Evolutionary conservation across 1,140 invertebrate species (phyloP).

Genomic region (Hycleus cichorii): DNA sequence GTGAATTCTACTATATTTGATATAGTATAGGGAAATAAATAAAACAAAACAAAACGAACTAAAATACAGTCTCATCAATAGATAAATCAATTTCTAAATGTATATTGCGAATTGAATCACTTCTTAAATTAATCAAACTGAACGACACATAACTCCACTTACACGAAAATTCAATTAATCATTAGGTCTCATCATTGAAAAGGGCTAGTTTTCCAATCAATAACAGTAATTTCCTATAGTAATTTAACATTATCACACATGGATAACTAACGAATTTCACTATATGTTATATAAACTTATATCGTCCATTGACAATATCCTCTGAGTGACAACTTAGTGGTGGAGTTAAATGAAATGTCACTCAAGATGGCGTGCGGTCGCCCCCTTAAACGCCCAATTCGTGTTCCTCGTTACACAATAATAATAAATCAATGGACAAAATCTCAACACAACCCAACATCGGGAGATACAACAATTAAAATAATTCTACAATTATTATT

Average conservation of each 20-base stretch:
- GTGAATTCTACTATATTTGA: background rate
- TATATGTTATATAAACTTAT: background rate
- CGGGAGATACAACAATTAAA: conserved; percentile 8
- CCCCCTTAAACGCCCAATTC: conserved; percentile 34
- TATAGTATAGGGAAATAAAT: too few relatives aligned
- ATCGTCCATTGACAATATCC: conserved; percentile 26
- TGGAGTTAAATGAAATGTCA: conserved; percentile 42
- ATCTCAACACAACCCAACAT: conserved; percentile 7
- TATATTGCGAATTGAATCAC: conserved; percentile 22
- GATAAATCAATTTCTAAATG: conserved; percentile 25
- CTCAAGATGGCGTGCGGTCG: conserved; percentile 36
- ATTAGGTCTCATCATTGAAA: conserved; percentile 25
- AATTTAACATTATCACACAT: conserved; percentile 36
- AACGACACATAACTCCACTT: conserved; percentile 25
- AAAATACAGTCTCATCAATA: conserved; percentile 19
- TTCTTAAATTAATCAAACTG: conserved; percentile 30
- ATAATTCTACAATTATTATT: background rate
- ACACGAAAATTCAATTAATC: conserved; percentile 33
- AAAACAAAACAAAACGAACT: too few relatives aligned
- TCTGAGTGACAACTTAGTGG: conserved; percentile 36
- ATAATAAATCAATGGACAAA: conserved; percentile 37
- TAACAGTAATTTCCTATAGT: conserved; percentile 24
- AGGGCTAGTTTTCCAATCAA: conserved; percentile 28
- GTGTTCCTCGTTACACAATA: conserved; percentile 35
- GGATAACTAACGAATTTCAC: conserved; percentile 16